A percentile compares a stretch with the other conserved stretches of the same genome.
Evolutionary conservation across 2,113 vertebrate genomes (phyloP).

Genomic region (Hirundichthys speculiger): DNA sequence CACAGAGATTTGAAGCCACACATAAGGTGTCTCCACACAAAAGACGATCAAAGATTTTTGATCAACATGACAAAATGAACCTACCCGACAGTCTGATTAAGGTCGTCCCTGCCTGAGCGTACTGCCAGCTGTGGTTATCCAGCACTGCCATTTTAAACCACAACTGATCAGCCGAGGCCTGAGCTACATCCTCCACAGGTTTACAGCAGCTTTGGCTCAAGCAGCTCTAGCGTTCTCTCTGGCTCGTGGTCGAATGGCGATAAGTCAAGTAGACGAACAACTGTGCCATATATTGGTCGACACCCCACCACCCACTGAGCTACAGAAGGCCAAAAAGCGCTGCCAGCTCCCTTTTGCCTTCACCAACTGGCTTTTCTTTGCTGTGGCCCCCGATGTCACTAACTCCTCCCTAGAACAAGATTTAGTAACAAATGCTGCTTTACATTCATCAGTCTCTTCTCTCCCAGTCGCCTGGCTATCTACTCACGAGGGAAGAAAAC

Average conservation of each 20-base stretch:
- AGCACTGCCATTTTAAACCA: slow-evolving; percentile 68
- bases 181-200: slow-evolving; percentile 1
- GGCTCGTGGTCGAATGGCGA: slow-evolving; percentile 20
- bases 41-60: background rate
- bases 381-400: slow-evolving; percentile 43
- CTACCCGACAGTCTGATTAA: slow-evolving; percentile 77
- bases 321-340: slow-evolving; percentile 48
- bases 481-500: slow-evolving; percentile 41
- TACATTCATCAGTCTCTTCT: slow-evolving; percentile 67
- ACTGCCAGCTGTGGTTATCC: slow-evolving; percentile 80
- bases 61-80: slow-evolving; percentile 11
- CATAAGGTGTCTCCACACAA: background rate
- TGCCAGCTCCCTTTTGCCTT: slow-evolving; percentile 63
- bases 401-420: slow-evolving; percentile 71
- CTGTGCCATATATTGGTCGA: slow-evolving; percentile 49
- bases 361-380: slow-evolving; percentile 65
- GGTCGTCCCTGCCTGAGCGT: slow-evolving; percentile 72
- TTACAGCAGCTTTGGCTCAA: background rate
- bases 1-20: background rate
- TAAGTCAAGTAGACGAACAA: slow-evolving; percentile 36
- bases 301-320: slow-evolving; percentile 65
- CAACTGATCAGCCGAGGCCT: slow-evolving; percentile 6
- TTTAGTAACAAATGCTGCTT: slow-evolving; percentile 72
- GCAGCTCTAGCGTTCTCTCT: slow-evolving; percentile 13
- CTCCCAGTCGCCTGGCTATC: slow-evolving; percentile 20